Evolutionary conservation across 1,140 invertebrate genomes (phyloP).

Genomic region (Geopemphigus sp.): DNA sequence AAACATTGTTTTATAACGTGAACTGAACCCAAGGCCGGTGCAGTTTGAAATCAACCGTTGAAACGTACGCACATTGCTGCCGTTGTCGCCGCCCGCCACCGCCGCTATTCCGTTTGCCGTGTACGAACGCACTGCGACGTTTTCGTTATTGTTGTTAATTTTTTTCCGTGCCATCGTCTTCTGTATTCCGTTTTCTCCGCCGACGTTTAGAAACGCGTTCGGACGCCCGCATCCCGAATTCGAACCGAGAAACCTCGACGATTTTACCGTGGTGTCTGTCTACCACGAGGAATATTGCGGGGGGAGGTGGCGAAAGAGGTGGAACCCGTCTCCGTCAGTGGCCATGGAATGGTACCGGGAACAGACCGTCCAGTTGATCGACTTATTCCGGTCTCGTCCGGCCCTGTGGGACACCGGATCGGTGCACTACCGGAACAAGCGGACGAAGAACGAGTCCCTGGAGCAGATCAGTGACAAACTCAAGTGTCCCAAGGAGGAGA

Average conservation of each 20-base stretch:
- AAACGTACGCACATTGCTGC: slow-evolving; percentile 4
- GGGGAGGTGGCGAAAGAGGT: neutral
- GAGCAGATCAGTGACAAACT: slow-evolving; percentile 33
- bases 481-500: slow-evolving; percentile 36
- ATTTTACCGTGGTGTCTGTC: neutral
- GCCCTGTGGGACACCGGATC: slow-evolving; percentile 44
- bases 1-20: slow-evolving; percentile 48
- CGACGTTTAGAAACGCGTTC: too few relatives aligned
- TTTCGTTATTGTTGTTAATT: neutral
- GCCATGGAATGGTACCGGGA: slow-evolving; percentile 41
- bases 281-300: too few relatives aligned
- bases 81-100: too few relatives aligned
- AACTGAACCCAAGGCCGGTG: slow-evolving; percentile 45
- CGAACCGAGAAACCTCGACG: neutral
- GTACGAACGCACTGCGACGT: neutral
- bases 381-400: slow-evolving; percentile 29
- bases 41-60: slow-evolving; percentile 40
- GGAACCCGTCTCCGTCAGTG: neutral
- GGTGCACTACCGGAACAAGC: slow-evolving; percentile 43
- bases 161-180: too few relatives aligned
- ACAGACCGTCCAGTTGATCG: slow-evolving; percentile 45
- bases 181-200: neutral
- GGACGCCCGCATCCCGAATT: neutral
- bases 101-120: neutral
- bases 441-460: slow-evolving; percentile 32